A percentile compares a stretch with the other conserved stretches of the same genome.
Conservation (phyloP, 2,797 vertebrate species). For the Crocidura indochinensis region DNA sequence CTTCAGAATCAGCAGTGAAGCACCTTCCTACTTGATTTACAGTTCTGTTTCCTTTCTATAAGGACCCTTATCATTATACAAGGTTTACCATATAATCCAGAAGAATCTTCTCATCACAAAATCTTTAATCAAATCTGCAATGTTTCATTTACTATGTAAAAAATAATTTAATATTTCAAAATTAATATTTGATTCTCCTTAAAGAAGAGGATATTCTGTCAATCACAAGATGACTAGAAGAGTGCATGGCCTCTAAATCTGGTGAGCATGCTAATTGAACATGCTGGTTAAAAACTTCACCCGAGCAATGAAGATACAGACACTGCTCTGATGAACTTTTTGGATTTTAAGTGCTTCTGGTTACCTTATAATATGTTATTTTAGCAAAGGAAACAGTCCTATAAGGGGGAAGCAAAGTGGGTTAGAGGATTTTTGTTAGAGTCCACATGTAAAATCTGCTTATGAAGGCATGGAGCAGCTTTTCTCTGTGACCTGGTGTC, state of each 20-base stretch:
- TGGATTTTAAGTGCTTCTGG: background rate
- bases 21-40: background rate
- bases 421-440: background rate
- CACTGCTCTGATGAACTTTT: background rate
- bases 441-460: background rate
- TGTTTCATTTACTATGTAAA: background rate
- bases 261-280: background rate
- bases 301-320: background rate
- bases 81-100: background rate
- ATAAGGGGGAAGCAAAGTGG: background rate
- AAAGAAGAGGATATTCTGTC: background rate
- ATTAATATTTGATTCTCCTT: background rate
- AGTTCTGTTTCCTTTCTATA: background rate
- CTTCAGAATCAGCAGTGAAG: background rate
- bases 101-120: background rate
- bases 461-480: background rate
- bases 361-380: background rate
- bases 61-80: background rate
- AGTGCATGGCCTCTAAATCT: background rate
- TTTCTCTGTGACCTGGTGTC: too few relatives aligned
- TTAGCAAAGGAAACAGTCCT: constrained; percentile 32
- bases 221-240: background rate
- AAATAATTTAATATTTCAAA: background rate
- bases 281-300: background rate
- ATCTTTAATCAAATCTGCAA: background rate